phyloP scores from a whole-genome alignment of 2,113 vertebrate genomes.

The Pseudorectes ferrugineus region DNA sequence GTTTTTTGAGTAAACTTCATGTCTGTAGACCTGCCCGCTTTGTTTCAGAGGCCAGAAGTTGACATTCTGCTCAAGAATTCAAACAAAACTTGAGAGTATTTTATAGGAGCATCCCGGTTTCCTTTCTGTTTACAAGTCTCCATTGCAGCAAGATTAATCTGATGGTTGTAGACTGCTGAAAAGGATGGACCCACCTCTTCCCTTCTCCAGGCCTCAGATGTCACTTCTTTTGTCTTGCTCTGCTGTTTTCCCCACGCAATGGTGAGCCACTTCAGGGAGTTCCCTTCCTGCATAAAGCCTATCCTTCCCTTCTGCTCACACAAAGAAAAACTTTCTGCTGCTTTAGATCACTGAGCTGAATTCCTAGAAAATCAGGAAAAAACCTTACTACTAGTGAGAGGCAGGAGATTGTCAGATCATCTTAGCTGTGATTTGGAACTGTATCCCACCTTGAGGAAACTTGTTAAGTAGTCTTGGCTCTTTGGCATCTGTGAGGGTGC shows the following conservation, averaged over 20 bases:
- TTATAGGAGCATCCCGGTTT: neutral
- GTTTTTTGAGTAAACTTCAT: neutral
- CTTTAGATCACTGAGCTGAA: neutral
- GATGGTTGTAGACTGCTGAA: neutral
- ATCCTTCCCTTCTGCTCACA: neutral
- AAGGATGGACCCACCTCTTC: neutral
- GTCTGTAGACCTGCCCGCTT: neutral
- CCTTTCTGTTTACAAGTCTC: neutral
- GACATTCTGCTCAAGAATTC: neutral
- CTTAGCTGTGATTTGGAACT: neutral
- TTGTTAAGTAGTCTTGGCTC: neutral
- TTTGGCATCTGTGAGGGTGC: neutral
- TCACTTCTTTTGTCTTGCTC: neutral
- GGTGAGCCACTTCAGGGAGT: neutral
- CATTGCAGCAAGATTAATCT: neutral
- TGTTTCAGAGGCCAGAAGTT: neutral
- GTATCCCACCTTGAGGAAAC: neutral
- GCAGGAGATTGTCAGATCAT: neutral
- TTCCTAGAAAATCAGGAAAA: neutral
- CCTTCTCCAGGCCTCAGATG: neutral
- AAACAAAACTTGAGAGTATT: neutral
- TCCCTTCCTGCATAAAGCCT: neutral
- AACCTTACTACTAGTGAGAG: neutral
- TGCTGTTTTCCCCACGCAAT: neutral
- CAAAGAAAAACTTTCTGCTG: neutral